These are phyloP conservation scores for Pomatostomus ruficeps DNA, from an alignment of 2,113 vertebrate genomes.

Conservation along the genomic window DNA sequence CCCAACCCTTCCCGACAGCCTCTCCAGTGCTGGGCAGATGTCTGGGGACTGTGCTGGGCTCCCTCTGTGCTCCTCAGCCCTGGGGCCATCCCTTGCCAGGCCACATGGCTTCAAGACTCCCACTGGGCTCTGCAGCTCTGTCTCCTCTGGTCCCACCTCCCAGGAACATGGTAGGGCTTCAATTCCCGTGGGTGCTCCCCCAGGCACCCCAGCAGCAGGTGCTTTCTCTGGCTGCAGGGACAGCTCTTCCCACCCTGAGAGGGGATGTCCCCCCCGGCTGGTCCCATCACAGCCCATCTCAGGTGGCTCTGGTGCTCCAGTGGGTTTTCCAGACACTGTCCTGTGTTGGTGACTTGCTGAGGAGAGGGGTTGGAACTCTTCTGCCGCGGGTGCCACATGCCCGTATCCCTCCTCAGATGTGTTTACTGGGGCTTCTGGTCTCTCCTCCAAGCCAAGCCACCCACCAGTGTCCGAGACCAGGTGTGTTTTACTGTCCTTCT, in stretches of 20 bases:
- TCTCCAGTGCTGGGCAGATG: neutral
- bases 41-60: neutral
- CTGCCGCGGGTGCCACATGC: accelerated
- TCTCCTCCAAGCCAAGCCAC: neutral
- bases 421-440: neutral
- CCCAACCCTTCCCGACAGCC: neutral
- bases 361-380: neutral
- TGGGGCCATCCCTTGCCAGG: neutral
- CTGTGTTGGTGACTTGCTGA: neutral
- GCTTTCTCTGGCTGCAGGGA: neutral
- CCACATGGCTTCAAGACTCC: neutral
- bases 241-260: neutral
- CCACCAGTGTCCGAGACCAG: neutral
- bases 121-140: neutral
- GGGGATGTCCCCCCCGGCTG: neutral
- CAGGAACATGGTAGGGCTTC: neutral
- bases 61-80: neutral
- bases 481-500: slow-evolving; percentile 6
- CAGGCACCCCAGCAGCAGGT: neutral
- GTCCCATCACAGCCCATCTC: neutral
- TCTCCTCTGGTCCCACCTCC: neutral
- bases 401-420: neutral
- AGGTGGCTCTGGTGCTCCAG: neutral
- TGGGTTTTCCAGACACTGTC: neutral
- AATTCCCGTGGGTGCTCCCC: neutral